These are phyloP conservation scores for Episyrphus balteatus DNA, from an alignment of 1,140 invertebrate species.

Conservation along the genomic window DNA sequence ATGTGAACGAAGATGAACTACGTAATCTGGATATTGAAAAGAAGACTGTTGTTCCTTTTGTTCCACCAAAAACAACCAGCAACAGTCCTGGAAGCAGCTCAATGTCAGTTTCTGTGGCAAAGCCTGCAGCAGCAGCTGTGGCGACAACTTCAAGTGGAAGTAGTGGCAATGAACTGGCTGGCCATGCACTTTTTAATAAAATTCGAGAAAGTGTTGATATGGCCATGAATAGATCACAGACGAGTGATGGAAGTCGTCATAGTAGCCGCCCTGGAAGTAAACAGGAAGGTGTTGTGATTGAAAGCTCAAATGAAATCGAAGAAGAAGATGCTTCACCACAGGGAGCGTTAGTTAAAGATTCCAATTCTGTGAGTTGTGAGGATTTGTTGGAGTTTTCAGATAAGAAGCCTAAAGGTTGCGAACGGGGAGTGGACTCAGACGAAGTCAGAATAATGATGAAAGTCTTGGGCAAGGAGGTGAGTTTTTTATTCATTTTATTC, in stretches of 20 bases:
- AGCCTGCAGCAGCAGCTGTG: background rate
- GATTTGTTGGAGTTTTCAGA: slow-evolving; percentile 84
- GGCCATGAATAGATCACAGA: slow-evolving; percentile 15
- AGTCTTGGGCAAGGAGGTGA: slow-evolving; percentile 71
- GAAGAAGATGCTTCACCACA: slow-evolving; percentile 27
- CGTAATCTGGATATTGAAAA: slow-evolving; percentile 28
- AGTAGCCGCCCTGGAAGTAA: too few relatives aligned
- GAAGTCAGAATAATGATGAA: slow-evolving; percentile 87
- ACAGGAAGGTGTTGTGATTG: background rate
- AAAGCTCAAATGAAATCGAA: slow-evolving; percentile 15
- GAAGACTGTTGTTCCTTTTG: background rate
- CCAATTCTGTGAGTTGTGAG: slow-evolving; percentile 82
- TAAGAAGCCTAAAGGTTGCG: slow-evolving; percentile 68
- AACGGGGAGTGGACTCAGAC: slow-evolving; percentile 73
- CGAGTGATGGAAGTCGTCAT: background rate
- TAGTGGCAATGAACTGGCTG: slow-evolving; percentile 30
- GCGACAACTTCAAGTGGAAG: slow-evolving; percentile 8
- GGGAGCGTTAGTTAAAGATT: slow-evolving; percentile 29
- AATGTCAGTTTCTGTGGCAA: background rate
- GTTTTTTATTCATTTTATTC: slow-evolving; percentile 11
- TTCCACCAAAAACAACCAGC: too few relatives aligned
- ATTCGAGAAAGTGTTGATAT: slow-evolving; percentile 31
- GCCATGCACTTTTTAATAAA: slow-evolving; percentile 35
- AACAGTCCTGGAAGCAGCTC: background rate
- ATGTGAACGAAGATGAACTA: slow-evolving; percentile 30